Percentiles rank a stretch among this genome's conserved stretches.
Evolutionary conservation across 2,888 invertebrate species (phyloP).

Genomic region (Acholoe squamosa): DNA sequence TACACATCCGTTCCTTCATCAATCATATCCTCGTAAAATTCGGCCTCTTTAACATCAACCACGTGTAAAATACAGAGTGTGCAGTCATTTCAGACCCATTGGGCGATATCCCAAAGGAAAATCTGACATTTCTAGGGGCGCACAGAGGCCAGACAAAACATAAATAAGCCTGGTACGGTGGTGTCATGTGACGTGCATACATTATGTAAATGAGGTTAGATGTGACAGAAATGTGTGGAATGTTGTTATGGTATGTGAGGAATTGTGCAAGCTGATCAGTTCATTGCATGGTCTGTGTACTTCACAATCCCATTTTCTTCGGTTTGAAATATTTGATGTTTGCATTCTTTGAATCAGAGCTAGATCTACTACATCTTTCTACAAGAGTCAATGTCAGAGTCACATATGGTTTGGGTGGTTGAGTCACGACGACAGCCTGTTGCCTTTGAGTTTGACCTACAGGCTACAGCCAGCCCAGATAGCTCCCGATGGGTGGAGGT

Average conservation of each 20-base stretch:
- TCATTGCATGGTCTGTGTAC: neutral
- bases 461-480: no score
- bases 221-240: neutral
- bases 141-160: neutral
- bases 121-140: neutral
- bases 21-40: neutral
- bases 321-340: no score
- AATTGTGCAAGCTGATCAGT: neutral
- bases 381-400: no score
- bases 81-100: neutral
- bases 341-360: no score
- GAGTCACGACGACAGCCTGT: no score
- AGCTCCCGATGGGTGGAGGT: no score
- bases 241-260: constrained; percentile 52
- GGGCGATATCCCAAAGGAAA: no score
- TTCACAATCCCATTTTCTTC: neutral
- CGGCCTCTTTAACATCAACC: neutral
- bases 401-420: no score
- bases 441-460: no score
- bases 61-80: neutral
- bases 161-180: neutral
- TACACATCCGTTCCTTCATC: neutral
- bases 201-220: constrained; percentile 18
- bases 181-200: constrained; percentile 25
- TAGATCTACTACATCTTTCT: no score